Conservation (phyloP, 2,797 vertebrate species). For the Epinephelus awoara region DNA sequence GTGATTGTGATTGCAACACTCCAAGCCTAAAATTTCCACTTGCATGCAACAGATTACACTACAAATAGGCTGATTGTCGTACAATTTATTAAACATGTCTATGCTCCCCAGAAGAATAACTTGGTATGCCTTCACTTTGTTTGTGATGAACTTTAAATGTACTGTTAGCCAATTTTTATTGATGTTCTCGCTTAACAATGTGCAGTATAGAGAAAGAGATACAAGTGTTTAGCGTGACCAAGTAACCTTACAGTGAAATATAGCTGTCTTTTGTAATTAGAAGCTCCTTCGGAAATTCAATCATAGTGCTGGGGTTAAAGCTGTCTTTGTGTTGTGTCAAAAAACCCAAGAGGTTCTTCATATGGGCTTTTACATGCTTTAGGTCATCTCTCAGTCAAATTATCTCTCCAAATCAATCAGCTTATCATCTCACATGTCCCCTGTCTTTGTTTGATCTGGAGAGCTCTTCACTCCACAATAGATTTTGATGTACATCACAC, state of each 20-base stretch:
- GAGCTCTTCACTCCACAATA: slow-evolving; percentile 15
- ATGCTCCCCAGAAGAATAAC: background rate
- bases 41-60: background rate
- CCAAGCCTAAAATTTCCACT: background rate
- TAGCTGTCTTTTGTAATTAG: background rate
- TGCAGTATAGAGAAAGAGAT: background rate
- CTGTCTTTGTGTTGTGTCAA: background rate
- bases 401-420: slow-evolving; percentile 74
- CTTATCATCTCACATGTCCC: slow-evolving; percentile 66
- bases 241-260: background rate
- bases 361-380: slow-evolving; percentile 59
- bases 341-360: slow-evolving; percentile 40
- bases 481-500: slow-evolving; percentile 20
- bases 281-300: background rate
- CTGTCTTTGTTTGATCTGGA: slow-evolving; percentile 57
- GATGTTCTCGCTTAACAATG: background rate
- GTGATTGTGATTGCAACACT: background rate
- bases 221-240: background rate
- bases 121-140: background rate
- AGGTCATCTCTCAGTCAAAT: slow-evolving; percentile 72
- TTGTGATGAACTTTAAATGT: background rate
- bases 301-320: slow-evolving; percentile 5
- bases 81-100: background rate
- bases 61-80: background rate
- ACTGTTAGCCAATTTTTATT: background rate